Evolutionary conservation across 2,888 invertebrate species (phyloP), one percentile per base, ranked within the genome.

Genomic region (Himalopsyche kuldschensis): DNA sequence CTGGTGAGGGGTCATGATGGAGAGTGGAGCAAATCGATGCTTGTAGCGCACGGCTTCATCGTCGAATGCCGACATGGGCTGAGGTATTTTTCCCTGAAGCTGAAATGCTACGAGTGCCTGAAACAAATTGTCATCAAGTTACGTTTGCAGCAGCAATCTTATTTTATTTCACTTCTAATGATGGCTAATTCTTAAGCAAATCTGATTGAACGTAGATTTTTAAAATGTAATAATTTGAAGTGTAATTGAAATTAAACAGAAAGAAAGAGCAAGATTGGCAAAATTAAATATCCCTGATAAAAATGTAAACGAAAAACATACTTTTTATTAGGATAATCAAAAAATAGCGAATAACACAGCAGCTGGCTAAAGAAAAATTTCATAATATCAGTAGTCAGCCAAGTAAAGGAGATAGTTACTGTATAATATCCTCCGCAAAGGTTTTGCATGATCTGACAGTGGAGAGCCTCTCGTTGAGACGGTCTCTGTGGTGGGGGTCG

Each of bases 351-450:
- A n/a, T n/a, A n/a, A n/a, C n/a, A n/a, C n/a, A n/a, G n/a, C n/a
- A n/a, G n/a, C n/a, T n/a, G n/a, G n/a, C n/a, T n/a, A n/a, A n/a
- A n/a, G n/a, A n/a, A n/a, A n/a, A n/a, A n/a, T n/a, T n/a, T n/a
- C n/a, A n/a, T n/a, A n/a, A n/a, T n/a, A n/a, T n/a, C n/a, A n/a
- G n/a, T n/a, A n/a, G n/a, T n/a, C n/a, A n/a, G 41, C 46, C 20
- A 30, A 78, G 6, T 75, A 35, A 75, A 27, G 0, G 31, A 35
- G 55, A 31, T 48, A 79, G 15, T 75, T 89, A 95, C 97, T 93
- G 98, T 98, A 88, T 97, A 98, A 89, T 97, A 98, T 6, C 98
- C 99, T 0, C 98, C 98, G 89, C 97, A 97, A 93, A 99, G 95
- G 89, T 97, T 97, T 89, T 98, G 97, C 91, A 97, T 93, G 0